phyloP scores from a whole-genome alignment of 2,113 vertebrate species.

The Rostratula benghalensis region DNA sequence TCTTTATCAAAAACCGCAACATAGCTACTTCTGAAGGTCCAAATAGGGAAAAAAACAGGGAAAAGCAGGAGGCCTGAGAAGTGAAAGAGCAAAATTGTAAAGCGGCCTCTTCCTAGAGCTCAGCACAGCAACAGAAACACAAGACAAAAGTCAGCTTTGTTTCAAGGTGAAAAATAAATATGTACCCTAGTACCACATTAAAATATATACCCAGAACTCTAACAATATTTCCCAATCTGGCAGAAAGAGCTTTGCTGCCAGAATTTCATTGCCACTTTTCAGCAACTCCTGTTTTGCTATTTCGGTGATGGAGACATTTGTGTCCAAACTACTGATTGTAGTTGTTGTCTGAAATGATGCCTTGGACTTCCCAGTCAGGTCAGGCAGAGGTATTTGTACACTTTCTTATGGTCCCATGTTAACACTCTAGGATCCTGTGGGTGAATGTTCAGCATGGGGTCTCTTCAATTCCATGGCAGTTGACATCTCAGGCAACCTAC shows the following conservation, averaged over 20 bases:
- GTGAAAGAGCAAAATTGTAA: neutral
- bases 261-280: neutral
- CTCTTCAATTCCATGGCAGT: neutral
- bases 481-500: neutral
- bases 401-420: neutral
- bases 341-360: neutral
- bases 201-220: neutral
- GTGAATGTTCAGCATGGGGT: neutral
- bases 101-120: neutral
- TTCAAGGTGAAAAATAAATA: neutral
- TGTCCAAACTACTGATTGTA: neutral
- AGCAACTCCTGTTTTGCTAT: neutral
- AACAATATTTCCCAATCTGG: neutral
- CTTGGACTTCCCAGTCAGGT: neutral
- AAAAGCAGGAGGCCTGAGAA: neutral
- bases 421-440: neutral
- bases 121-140: neutral
- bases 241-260: neutral
- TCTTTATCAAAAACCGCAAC: neutral
- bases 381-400: neutral
- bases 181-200: neutral
- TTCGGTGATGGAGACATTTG: neutral
- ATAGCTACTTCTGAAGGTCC: neutral
- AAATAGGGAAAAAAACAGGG: neutral
- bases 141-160: neutral